Conservation (phyloP, 2,888 invertebrate species). For the Aquatica leii region DNA sequence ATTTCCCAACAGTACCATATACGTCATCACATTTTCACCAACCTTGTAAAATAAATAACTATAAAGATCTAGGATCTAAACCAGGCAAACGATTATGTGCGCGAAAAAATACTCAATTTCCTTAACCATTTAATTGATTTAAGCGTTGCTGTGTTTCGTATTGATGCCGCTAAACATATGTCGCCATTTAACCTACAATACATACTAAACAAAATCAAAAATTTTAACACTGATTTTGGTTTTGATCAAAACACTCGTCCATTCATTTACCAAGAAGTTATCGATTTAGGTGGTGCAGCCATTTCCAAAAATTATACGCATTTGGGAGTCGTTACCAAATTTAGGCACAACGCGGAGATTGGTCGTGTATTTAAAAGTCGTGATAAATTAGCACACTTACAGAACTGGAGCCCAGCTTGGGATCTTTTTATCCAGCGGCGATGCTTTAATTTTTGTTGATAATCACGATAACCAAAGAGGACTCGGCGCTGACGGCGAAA, state of each 20-base stretch:
- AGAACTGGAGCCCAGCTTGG: conserved; percentile 73
- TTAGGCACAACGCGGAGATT: conserved; percentile 66
- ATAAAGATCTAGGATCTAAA: conserved; percentile 72
- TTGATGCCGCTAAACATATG: conserved; percentile 84
- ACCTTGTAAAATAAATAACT: conserved; percentile 69
- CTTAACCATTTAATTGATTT: conserved; percentile 72
- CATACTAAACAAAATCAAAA: conserved; percentile 69
- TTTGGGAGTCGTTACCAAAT: conserved; percentile 77
- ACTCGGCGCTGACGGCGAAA: conserved; percentile 68
- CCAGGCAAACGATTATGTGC: conserved; percentile 70
- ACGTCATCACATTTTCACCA: conserved; percentile 73
- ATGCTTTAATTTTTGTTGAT: conserved; percentile 53
- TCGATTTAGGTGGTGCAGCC: conserved; percentile 74
- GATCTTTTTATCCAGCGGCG: conserved; percentile 65
- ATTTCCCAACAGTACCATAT: conserved; percentile 71
- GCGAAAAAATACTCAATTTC: conserved; percentile 68
- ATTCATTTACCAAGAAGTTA: conserved; percentile 79
- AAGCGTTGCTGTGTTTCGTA: conserved; percentile 85
- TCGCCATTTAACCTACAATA: conserved; percentile 74
- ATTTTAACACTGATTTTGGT: conserved; percentile 71
- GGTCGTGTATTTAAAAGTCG: conserved; percentile 66
- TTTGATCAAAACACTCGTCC: conserved; percentile 71
- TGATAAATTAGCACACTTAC: conserved; percentile 71
- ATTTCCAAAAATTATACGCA: conserved; percentile 10
- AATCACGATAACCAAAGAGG: conserved; percentile 84